Percentiles rank a stretch among this genome's conserved stretches.
Evolutionary conservation across 2,113 vertebrate genomes (phyloP).

Genomic region (Prunella fulvescens): DNA sequence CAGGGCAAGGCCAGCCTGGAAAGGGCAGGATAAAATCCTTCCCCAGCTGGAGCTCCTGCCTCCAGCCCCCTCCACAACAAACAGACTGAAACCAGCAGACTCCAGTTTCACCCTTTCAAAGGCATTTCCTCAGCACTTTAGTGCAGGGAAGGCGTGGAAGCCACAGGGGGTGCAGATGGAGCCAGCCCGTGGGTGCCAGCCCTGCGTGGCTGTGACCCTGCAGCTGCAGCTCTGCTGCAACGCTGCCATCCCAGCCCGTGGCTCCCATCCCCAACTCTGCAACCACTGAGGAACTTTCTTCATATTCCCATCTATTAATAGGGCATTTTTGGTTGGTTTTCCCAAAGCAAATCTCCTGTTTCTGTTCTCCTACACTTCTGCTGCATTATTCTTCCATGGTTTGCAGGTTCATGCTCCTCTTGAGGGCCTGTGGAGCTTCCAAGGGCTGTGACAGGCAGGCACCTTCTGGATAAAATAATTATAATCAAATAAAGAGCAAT

Average conservation of each 20-base stretch:
- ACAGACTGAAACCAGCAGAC: background rate
- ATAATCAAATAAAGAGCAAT: background rate
- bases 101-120: fast-evolving
- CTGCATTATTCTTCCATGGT: background rate
- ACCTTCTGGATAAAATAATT: background rate
- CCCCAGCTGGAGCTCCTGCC: background rate
- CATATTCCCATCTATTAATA: fast-evolving
- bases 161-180: fast-evolving
- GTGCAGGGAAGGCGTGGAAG: fast-evolving
- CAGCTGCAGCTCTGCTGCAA: background rate
- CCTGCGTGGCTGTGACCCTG: background rate
- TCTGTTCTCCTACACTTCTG: background rate
- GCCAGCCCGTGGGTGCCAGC: fast-evolving
- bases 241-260: fast-evolving
- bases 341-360: background rate
- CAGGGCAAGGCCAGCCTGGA: fast-evolving
- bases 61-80: background rate
- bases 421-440: background rate
- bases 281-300: fast-evolving
- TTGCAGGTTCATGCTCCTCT: background rate
- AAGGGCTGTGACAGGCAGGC: background rate
- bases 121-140: fast-evolving
- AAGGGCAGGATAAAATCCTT: fast-evolving
- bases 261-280: fast-evolving
- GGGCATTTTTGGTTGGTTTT: background rate